Evolutionary conservation across 92 coral and sea anemone species (phyloP).

Genomic region (Phenganax subtilis): DNA sequence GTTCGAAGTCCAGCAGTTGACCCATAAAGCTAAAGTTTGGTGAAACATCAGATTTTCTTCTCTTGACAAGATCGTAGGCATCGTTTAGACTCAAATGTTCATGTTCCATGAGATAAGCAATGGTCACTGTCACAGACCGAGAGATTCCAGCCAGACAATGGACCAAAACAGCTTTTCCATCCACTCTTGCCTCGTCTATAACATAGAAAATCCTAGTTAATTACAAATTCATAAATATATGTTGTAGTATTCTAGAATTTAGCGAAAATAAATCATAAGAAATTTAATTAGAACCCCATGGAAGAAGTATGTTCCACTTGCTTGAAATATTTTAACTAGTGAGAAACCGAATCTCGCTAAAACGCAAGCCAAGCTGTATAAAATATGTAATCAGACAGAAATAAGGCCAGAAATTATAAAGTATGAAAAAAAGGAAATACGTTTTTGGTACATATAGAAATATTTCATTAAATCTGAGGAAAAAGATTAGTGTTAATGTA

Average conservation of each 20-base stretch:
- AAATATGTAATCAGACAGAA: no score
- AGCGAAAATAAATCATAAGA: not conserved
- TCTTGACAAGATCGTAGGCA: constrained; percentile 96
- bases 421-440: no score
- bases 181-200: constrained; percentile 79
- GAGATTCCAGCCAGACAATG: constrained; percentile 96
- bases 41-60: constrained; percentile 88
- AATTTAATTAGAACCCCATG: not conserved
- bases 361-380: no score
- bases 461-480: no score
- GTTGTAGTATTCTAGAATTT: not conserved
- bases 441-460: no score
- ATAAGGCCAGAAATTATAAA: no score
- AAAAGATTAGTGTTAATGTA: not conserved
- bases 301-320: no score
- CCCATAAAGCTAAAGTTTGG: constrained; percentile 99
- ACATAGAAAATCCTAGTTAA: constrained; percentile 27
- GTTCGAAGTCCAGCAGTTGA: constrained; percentile 88
- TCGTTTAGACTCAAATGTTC: constrained; percentile 73
- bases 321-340: no score
- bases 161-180: constrained; percentile 75
- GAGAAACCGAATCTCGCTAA: no score
- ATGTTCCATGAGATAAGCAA: constrained; percentile 84
- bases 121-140: constrained; percentile 89
- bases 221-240: not conserved